These are phyloP conservation scores for Leptatherina wallacei DNA, from an alignment of 2,797 vertebrate genomes.

Conservation along the genomic window DNA sequence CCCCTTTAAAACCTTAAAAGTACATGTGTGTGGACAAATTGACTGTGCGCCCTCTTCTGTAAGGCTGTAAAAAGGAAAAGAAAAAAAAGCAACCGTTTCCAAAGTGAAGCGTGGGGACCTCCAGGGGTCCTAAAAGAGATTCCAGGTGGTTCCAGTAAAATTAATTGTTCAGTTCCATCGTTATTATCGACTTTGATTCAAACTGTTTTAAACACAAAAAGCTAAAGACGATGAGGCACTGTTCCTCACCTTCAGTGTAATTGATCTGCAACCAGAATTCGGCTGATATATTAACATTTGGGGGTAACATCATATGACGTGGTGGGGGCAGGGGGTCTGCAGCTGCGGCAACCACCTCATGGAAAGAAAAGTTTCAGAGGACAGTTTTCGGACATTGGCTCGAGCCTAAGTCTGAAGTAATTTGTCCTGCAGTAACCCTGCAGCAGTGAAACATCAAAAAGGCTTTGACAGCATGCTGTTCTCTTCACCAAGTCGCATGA, in stretches of 20 bases:
- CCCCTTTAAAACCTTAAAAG: conserved; percentile 22
- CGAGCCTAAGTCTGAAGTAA: conserved; percentile 24
- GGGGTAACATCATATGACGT: conserved; percentile 31
- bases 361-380: conserved; percentile 24
- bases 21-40: conserved; percentile 16
- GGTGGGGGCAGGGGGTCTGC: background rate
- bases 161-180: background rate
- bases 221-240: background rate
- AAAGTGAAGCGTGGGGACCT: conserved; percentile 1
- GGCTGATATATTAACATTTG: background rate
- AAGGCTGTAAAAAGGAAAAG: background rate
- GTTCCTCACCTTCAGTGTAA: conserved; percentile 2
- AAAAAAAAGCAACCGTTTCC: background rate
- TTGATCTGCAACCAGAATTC: conserved; percentile 2
- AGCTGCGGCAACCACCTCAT: conserved; percentile 18
- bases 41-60: conserved; percentile 72
- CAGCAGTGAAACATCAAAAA: conserved; percentile 33
- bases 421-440: conserved; percentile 71
- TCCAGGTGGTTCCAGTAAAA: background rate
- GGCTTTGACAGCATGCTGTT: conserved; percentile 55
- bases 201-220: background rate
- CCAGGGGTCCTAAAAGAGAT: conserved; percentile 4
- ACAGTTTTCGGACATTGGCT: conserved; percentile 28
- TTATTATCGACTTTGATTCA: background rate
- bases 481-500: conserved; percentile 23